Evolutionary conservation across 1,140 invertebrate species (phyloP).

Genomic region (Sarcophaga bullata): DNA sequence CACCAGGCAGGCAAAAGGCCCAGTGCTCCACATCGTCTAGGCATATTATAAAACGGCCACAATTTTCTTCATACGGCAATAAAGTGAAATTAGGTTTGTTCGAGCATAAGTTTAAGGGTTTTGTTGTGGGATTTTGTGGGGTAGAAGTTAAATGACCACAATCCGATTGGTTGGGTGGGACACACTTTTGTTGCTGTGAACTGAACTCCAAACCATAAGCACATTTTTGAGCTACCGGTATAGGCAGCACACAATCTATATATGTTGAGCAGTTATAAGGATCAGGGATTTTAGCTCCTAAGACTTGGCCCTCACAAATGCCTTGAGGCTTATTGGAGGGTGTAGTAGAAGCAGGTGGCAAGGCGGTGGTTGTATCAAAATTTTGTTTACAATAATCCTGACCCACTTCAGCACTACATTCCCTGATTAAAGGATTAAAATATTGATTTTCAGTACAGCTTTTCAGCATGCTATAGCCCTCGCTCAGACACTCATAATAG

Average conservation of each 20-base stretch:
- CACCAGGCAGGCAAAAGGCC: conserved; percentile 48
- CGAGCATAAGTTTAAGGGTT: conserved; percentile 49
- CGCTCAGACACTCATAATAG: conserved; percentile 54
- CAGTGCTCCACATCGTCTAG: conserved; percentile 42
- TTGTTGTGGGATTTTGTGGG: conserved; percentile 19
- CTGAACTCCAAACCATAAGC: conserved; percentile 40
- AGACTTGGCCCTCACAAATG: conserved; percentile 49
- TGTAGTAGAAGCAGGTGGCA: conserved; percentile 40
- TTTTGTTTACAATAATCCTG: conserved; percentile 56
- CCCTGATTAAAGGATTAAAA: conserved; percentile 52
- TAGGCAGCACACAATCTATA: conserved; percentile 53
- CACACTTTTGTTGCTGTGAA: not conserved
- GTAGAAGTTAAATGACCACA: conserved; percentile 46
- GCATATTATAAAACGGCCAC: conserved; percentile 53
- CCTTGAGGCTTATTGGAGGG: conserved; percentile 52
- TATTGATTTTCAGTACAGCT: conserved; percentile 56
- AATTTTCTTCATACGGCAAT: conserved; percentile 49
- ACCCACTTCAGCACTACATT: conserved; percentile 52
- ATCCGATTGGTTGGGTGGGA: conserved; percentile 47
- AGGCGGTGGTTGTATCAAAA: conserved; percentile 35
- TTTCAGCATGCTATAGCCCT: conserved; percentile 58
- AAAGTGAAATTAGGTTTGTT: conserved; percentile 36
- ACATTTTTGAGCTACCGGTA: conserved; percentile 52
- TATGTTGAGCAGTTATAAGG: conserved; percentile 58
- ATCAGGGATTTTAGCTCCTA: conserved; percentile 53